Conservation (phyloP, 2,888 invertebrate species). For the Mesorhabditis belari region DNA sequence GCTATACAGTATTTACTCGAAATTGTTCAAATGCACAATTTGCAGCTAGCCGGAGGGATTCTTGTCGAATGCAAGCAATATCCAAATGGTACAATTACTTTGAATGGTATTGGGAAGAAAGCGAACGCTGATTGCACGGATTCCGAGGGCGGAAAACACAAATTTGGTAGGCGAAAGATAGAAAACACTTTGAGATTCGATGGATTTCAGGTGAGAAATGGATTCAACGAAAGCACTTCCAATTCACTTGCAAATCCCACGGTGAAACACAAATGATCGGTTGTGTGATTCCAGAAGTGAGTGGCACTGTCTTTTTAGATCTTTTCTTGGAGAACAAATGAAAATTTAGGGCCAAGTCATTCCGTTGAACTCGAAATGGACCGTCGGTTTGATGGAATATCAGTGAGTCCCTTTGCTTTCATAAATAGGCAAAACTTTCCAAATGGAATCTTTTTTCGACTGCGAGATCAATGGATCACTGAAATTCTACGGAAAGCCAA, state of each 20-base stretch:
- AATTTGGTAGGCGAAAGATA: constrained; percentile 2
- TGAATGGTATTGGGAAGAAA: constrained; percentile 12
- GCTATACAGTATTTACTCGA: no score
- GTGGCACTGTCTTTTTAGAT: not conserved
- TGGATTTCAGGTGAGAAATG: constrained; percentile 5
- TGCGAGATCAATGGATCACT: constrained; percentile 17
- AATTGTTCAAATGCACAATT: no score
- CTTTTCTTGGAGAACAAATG: no score
- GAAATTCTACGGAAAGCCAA: constrained; percentile 15
- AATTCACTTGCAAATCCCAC: constrained; percentile 4
- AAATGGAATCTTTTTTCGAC: constrained; percentile 4
- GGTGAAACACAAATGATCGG: not conserved
- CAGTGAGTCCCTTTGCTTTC: constrained; percentile 7
- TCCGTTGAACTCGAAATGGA: constrained; percentile 2
- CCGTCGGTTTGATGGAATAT: constrained; percentile 5
- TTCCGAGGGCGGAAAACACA: not conserved
- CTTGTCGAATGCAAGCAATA: constrained; percentile 28
- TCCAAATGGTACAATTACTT: constrained; percentile 29
- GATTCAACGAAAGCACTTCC: constrained; percentile 10
- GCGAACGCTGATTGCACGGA: constrained; percentile 6
- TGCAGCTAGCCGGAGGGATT: constrained; percentile 16
- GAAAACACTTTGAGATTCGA: no score
- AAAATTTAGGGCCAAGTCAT: not conserved
- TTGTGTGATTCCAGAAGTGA: not conserved
- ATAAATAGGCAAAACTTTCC: not conserved